Conservation (phyloP, 2,113 vertebrate species). For the Nyctibius bracteatus region DNA sequence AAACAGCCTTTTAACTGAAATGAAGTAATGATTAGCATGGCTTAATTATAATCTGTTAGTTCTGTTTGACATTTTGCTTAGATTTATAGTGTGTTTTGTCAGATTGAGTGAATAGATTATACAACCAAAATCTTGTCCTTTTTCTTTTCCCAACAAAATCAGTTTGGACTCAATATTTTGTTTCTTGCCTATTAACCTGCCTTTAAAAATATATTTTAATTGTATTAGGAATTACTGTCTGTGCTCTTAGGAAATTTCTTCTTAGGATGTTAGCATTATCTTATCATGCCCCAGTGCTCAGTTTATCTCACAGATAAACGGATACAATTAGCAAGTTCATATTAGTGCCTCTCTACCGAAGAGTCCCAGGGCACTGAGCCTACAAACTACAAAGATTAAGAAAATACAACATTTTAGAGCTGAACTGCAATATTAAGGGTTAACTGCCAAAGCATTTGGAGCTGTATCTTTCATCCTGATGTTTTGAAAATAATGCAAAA, state of each 20-base stretch:
- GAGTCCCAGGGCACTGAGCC: not conserved
- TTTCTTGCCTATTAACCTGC: not conserved
- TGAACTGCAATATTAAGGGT: not conserved
- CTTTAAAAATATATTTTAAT: not conserved
- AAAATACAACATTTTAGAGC: not conserved
- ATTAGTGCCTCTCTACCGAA: not conserved
- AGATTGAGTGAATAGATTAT: not conserved
- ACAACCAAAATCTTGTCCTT: rapidly evolving
- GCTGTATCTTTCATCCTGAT: not conserved
- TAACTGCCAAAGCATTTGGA: not conserved
- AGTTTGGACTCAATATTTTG: not conserved
- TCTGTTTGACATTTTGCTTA: not conserved
- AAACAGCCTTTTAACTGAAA: not conserved
- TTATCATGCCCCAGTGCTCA: not conserved
- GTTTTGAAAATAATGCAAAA: not conserved
- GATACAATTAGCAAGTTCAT: not conserved
- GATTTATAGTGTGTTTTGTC: not conserved
- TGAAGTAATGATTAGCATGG: not conserved
- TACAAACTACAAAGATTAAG: not conserved
- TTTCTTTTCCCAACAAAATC: not conserved
- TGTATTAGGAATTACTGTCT: not conserved
- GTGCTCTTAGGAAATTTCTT: not conserved
- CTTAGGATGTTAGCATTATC: not conserved
- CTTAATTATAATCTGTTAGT: not conserved
- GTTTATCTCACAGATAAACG: not conserved